Percentiles rank a stretch among this genome's conserved stretches.
phyloP scores from a whole-genome alignment of 2,797 vertebrate species.

The Enteromius thamalakanensis region DNA sequence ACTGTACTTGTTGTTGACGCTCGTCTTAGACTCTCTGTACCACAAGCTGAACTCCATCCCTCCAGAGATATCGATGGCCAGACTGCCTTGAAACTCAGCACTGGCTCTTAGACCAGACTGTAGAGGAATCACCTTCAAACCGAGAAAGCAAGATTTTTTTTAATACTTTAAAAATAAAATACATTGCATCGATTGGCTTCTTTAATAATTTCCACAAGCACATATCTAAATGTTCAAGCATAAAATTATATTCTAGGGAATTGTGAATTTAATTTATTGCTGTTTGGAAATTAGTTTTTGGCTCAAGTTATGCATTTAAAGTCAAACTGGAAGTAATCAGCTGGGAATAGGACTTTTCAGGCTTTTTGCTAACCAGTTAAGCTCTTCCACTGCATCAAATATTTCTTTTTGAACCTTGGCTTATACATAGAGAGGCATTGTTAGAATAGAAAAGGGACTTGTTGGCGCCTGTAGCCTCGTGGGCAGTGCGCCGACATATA shows the following conservation, averaged over 20 bases:
- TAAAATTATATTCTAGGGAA: neutral
- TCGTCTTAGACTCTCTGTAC: slow-evolving; percentile 98
- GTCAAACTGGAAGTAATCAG: too few species aligned
- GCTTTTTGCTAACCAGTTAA: too few species aligned
- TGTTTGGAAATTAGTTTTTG: neutral
- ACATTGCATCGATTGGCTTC: neutral
- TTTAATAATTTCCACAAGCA: neutral
- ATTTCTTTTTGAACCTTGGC: too few species aligned
- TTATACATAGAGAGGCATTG: too few species aligned
- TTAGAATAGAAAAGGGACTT: too few species aligned
- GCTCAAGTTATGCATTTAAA: too few species aligned
- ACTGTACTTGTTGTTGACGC: slow-evolving; percentile 88
- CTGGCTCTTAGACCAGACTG: slow-evolving; percentile 89
- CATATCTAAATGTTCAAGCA: neutral
- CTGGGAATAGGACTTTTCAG: too few species aligned
- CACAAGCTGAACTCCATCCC: slow-evolving; percentile 98
- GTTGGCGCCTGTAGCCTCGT: too few species aligned
- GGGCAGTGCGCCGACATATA: too few species aligned
- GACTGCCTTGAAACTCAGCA: slow-evolving; percentile 86
- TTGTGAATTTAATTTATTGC: neutral
- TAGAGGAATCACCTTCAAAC: slow-evolving; percentile 86
- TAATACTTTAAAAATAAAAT: neutral
- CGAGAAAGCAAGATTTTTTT: neutral
- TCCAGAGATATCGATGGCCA: slow-evolving; percentile 95
- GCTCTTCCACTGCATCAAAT: too few species aligned